Conservation (phyloP, 2,888 invertebrate genomes). For the Psococerastis gibbosa region DNA sequence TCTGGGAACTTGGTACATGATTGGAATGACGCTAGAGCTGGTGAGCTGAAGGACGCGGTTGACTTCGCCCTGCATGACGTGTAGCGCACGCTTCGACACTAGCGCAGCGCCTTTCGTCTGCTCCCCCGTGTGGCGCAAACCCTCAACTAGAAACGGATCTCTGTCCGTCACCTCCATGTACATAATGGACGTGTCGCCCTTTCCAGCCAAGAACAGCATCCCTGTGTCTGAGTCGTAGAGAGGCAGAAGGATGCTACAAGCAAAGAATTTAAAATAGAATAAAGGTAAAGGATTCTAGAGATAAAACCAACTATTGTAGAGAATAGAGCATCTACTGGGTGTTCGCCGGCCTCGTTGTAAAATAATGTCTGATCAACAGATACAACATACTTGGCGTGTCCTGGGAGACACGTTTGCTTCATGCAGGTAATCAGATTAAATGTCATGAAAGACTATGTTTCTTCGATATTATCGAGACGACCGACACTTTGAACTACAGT, state of each 20-base stretch:
- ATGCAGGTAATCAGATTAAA: too few relatives aligned
- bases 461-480: too few relatives aligned
- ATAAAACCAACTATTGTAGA: slow-evolving; percentile 1
- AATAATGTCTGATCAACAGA: too few relatives aligned
- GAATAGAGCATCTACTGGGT: too few relatives aligned
- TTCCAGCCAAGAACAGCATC: slow-evolving; percentile 87
- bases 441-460: too few relatives aligned
- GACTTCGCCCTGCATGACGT: slow-evolving; percentile 96
- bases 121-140: slow-evolving; percentile 72
- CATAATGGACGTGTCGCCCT: slow-evolving; percentile 80
- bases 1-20: slow-evolving; percentile 86
- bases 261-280: slow-evolving; percentile 11
- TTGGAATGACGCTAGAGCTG: slow-evolving; percentile 69
- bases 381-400: too few relatives aligned
- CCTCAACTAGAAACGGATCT: slow-evolving; percentile 78
- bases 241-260: slow-evolving; percentile 61
- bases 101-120: slow-evolving; percentile 89
- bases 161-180: slow-evolving; percentile 77
- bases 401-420: too few relatives aligned
- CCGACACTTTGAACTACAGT: too few relatives aligned
- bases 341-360: too few relatives aligned
- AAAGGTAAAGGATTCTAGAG: background rate
- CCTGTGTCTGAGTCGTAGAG: slow-evolving; percentile 84
- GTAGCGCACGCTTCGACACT: slow-evolving; percentile 76
- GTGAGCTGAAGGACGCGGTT: slow-evolving; percentile 77